Conservation (phyloP, 2,888 invertebrate species). For the Luperina testacea region DNA sequence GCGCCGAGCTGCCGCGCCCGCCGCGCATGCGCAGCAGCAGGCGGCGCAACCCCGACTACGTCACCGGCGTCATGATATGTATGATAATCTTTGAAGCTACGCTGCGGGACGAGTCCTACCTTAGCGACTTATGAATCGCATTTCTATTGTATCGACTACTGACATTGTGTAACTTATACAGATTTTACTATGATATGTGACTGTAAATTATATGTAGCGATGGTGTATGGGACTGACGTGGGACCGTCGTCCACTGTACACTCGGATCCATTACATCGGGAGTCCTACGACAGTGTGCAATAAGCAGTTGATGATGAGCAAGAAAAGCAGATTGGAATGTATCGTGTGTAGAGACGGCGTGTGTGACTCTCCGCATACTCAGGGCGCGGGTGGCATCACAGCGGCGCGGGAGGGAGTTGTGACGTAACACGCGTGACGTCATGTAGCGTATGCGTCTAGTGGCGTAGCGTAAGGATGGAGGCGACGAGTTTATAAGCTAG, state of each 20-base stretch:
- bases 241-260: slow-evolving; percentile 31
- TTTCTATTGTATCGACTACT: slow-evolving; percentile 46
- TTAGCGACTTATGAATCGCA: slow-evolving; percentile 37
- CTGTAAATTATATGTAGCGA: slow-evolving; percentile 36
- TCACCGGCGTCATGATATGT: slow-evolving; percentile 11
- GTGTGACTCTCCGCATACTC: slow-evolving; percentile 21
- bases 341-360: slow-evolving; percentile 4
- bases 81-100: slow-evolving; percentile 8
- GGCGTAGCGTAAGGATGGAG: slow-evolving; percentile 19
- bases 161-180: slow-evolving; percentile 46
- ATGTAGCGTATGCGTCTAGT: not conserved
- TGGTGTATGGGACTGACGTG: slow-evolving; percentile 33
- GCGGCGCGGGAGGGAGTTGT: slow-evolving; percentile 46
- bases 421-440: slow-evolving; percentile 35
- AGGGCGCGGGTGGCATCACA: slow-evolving; percentile 21
- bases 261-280: not conserved
- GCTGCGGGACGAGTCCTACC: slow-evolving; percentile 20
- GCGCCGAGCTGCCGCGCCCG: too few relatives aligned
- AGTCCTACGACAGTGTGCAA: not conserved
- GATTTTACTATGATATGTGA: slow-evolving; percentile 40
- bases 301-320: not conserved
- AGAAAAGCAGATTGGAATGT: slow-evolving; percentile 7
- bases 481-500: slow-evolving; percentile 34
- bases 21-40: not conserved
- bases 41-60: not conserved